Evolutionary conservation across 2,888 invertebrate species (phyloP).

Genomic region (Tachystola acroxantha): DNA sequence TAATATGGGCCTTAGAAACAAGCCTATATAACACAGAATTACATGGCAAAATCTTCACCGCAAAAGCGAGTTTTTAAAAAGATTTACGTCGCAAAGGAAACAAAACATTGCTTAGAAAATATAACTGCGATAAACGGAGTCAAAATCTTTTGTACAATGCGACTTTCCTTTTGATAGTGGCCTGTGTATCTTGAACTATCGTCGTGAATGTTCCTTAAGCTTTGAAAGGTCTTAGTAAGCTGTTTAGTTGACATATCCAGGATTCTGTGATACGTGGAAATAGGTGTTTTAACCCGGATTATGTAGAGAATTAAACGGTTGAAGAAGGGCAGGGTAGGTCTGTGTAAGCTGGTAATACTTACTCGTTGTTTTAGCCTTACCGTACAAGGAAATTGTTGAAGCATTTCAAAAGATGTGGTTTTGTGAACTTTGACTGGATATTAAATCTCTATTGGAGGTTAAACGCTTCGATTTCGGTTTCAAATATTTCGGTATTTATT

Average conservation of each 20-base stretch:
- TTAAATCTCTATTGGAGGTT: conserved; percentile 1
- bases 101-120: conserved; percentile 41
- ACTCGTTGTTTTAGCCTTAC: conserved; percentile 11
- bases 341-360: conserved; percentile 8
- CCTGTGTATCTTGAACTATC: conserved; percentile 15
- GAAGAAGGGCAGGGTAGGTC: conserved; percentile 17
- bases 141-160: conserved; percentile 26
- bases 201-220: neutral
- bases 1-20: too few relatives aligned
- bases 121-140: conserved; percentile 47
- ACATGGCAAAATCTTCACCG: too few relatives aligned
- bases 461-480: too few relatives aligned
- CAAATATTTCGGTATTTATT: too few relatives aligned
- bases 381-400: conserved; percentile 18
- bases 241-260: conserved; percentile 19
- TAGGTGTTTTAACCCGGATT: conserved; percentile 12
- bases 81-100: conserved; percentile 15
- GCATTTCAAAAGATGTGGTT: conserved; percentile 6
- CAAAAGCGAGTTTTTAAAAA: conserved; percentile 23
- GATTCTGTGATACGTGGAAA: conserved; percentile 20
- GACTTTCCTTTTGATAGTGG: conserved; percentile 10
- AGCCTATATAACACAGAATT: too few relatives aligned
- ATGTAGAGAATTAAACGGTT: neutral
- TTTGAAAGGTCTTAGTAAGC: conserved; percentile 15
- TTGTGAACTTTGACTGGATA: conserved; percentile 1